A percentile compares a stretch with the other conserved stretches of the same genome.
Conservation (phyloP, 2,888 invertebrate species). For the Lasioglossum leucozonium region DNA sequence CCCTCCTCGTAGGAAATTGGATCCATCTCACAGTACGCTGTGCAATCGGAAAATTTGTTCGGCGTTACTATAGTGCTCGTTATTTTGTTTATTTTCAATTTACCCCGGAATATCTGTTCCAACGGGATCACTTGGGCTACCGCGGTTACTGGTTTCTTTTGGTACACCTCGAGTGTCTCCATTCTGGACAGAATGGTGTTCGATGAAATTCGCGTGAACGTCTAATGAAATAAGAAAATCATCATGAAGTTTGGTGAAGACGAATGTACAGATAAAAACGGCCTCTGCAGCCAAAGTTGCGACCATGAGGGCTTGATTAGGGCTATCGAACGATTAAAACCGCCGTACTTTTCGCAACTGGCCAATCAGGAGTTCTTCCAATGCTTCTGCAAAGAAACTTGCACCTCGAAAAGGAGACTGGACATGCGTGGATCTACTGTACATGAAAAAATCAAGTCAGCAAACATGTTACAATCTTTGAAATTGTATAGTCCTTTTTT, state of each 20-base stretch:
- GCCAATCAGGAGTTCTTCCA: conserved; percentile 66
- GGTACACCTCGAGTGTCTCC: conserved; percentile 22
- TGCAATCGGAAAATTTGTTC: neutral
- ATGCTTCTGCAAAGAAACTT: conserved; percentile 85
- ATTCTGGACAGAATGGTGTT: conserved; percentile 33
- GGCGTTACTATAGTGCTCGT: neutral
- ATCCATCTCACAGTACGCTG: conserved; percentile 78
- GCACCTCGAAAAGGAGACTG: conserved; percentile 86
- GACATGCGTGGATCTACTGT: conserved; percentile 86
- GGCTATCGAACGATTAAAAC: neutral
- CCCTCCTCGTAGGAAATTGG: conserved; percentile 66
- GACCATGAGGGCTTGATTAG: neutral
- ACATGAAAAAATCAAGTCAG: conserved; percentile 82
- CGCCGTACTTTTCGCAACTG: neutral
- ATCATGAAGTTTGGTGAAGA: conserved; percentile 27
- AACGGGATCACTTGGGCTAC: conserved; percentile 63
- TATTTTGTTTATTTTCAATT: neutral
- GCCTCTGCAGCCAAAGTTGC: neutral
- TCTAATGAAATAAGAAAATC: neutral
- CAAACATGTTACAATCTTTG: conserved; percentile 1
- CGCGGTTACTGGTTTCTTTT: conserved; percentile 41
- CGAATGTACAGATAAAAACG: neutral
- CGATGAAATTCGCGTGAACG: conserved; percentile 1
- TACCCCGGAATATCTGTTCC: conserved; percentile 74
- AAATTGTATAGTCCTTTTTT: neutral